Percentiles rank a stretch among this genome's conserved stretches.
These are phyloP conservation scores for Meleagris gallopavo DNA, from an alignment of 2,113 vertebrate species.

Conservation along the genomic window DNA sequence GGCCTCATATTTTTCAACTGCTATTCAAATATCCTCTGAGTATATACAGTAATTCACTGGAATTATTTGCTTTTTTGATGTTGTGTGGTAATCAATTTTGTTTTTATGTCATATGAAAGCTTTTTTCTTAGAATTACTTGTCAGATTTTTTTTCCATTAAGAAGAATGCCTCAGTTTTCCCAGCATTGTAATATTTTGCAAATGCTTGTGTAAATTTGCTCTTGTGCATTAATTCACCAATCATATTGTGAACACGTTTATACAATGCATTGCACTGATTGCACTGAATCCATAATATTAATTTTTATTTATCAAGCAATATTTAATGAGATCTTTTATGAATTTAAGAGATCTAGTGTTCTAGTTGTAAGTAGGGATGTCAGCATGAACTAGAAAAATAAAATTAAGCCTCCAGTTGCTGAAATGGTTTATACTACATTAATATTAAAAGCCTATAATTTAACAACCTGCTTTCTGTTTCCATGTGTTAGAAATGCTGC, in stretches of 20 bases:
- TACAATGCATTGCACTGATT: not conserved
- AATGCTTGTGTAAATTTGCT: not conserved
- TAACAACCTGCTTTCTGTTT: not conserved
- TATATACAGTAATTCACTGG: not conserved
- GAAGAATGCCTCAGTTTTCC: not conserved
- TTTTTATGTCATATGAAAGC: not conserved
- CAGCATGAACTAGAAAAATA: not conserved
- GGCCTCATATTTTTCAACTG: not conserved
- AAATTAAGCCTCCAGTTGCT: not conserved
- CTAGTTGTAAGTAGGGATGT: not conserved
- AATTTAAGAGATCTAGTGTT: not conserved
- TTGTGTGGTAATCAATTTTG: not conserved
- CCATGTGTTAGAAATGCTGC: not conserved
- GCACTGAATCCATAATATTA: not conserved
- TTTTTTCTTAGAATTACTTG: not conserved
- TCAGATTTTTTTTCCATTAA: not conserved
- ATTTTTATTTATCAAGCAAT: not conserved
- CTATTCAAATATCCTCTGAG: not conserved
- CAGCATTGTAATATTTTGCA: not conserved
- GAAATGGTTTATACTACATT: not conserved
- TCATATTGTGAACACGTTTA: not conserved
- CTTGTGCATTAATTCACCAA: not conserved
- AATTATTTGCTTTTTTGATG: not conserved
- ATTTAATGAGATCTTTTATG: not conserved
- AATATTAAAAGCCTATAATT: not conserved